phyloP scores from a whole-genome alignment of 2,113 vertebrate genomes.

The Aspidoscelis tigris region DNA sequence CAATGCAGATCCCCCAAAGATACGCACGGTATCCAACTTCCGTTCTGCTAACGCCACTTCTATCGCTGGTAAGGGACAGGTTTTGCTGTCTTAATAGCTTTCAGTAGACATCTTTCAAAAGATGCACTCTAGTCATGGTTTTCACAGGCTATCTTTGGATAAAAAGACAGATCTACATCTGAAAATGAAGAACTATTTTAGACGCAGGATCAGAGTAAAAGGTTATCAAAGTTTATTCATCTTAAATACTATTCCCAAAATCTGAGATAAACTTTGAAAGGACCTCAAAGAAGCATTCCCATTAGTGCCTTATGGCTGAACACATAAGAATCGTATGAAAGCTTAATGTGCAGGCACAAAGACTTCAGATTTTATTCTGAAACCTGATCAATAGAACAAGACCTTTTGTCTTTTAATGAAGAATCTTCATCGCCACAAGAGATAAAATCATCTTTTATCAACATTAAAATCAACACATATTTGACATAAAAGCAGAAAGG shows the following conservation, averaged over 20 bases:
- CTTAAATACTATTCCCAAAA: neutral
- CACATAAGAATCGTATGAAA: neutral
- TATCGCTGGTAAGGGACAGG: too few species aligned
- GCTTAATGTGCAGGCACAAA: neutral
- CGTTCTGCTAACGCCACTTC: too few species aligned
- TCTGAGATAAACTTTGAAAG: neutral
- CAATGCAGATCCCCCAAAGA: too few species aligned
- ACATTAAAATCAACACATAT: neutral
- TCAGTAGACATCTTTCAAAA: too few species aligned
- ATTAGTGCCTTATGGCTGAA: neutral
- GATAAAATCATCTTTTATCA: conserved; percentile 8
- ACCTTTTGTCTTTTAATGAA: neutral
- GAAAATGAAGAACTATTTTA: too few species aligned
- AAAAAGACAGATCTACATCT: too few species aligned
- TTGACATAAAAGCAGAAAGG: conserved; percentile 1
- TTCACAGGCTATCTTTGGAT: too few species aligned
- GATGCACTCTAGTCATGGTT: too few species aligned
- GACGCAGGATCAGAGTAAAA: too few species aligned
- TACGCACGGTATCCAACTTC: too few species aligned
- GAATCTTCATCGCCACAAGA: neutral
- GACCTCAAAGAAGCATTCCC: neutral
- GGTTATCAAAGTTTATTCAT: neutral
- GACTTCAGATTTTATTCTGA: neutral
- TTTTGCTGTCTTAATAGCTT: too few species aligned
- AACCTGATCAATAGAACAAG: conserved; percentile 12